Base-by-base conservation (phyloP, 1,140 invertebrate species). In the Phthorimaea operculella region DNA sequence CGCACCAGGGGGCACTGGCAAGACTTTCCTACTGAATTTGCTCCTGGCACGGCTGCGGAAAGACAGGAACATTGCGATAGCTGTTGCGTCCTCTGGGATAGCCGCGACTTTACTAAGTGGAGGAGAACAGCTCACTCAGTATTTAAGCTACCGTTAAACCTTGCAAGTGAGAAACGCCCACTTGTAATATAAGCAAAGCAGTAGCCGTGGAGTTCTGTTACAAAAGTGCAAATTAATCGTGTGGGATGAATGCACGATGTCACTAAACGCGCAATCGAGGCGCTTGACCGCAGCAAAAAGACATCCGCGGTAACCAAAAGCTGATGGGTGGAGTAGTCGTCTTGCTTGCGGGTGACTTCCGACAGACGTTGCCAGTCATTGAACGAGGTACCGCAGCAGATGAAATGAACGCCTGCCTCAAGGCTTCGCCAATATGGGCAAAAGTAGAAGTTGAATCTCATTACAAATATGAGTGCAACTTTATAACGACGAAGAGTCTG, bases 1-100 rank as follows among this genome's bases (percentile, higher is more conserved):
- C n/a, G n/a, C n/a, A n/a, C n/a, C n/a, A n/a, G n/a, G n/a, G n/a
- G n/a, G n/a, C n/a, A n/a, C 66, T 15, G 66, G 81, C 11, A 85
- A 86, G 77, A 85, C 76, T 17, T 85, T 79, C 69, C 53, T 86
- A 12, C 67, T 77, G 53, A 66, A 66, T 53, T 57, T 86, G 33
- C 57, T 81, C 39, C 63, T 80, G 36, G 64, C 66, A 3, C 66
- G 64, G 66, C 63, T 83, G 18, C 52, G 79, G 50, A 68, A 65
- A 36, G 51, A 68, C 44, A 62, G 63, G 52, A 57, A 66, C 52
- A 73, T 85, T 55, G 83, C 81, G 28, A 45, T 89, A 33, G 81
- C 84, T 5, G 62, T 87, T 15, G 87, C 87, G 33, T 88, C 83
- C 36, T 88, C 87, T 18, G 87, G 87, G 34, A 88, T 90, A 33